These are phyloP conservation scores for Mormyrops attenuatus DNA, from an alignment of 2,797 vertebrate genomes.

Conservation along the genomic window DNA sequence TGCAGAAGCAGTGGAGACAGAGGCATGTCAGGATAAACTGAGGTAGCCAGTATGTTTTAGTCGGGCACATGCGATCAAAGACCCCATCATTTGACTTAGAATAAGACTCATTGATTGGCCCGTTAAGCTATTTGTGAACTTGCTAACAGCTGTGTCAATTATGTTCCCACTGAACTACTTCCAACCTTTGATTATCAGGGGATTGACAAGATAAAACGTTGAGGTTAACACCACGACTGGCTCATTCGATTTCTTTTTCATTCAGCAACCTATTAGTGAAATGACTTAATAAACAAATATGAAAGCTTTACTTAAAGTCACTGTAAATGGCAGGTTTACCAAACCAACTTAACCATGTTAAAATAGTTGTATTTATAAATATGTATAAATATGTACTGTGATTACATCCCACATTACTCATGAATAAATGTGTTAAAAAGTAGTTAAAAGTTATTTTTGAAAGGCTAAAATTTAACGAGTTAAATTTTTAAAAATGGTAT, in stretches of 20 bases:
- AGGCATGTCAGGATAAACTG: neutral
- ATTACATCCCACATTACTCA: neutral
- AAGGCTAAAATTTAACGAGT: neutral
- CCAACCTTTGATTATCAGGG: constrained; percentile 19
- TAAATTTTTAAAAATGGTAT: neutral
- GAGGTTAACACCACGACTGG: constrained; percentile 11
- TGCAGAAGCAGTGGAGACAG: neutral
- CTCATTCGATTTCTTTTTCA: constrained; percentile 21
- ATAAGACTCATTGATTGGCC: constrained; percentile 11
- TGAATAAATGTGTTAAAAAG: neutral
- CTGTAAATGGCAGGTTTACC: neutral
- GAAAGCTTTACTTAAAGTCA: constrained; percentile 8
- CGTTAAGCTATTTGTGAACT: constrained; percentile 23
- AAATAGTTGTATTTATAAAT: neutral
- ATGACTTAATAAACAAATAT: constrained; percentile 26
- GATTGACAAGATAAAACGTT: constrained; percentile 21
- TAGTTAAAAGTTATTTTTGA: neutral
- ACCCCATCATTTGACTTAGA: neutral
- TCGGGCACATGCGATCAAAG: neutral
- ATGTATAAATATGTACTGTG: neutral
- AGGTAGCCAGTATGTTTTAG: neutral
- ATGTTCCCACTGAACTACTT: constrained; percentile 14
- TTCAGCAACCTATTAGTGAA: constrained; percentile 22
- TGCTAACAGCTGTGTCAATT: constrained; percentile 32
- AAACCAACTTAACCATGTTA: neutral